Conservation (phyloP, 2,113 vertebrate genomes). For the Deroptyus accipitrinus region DNA sequence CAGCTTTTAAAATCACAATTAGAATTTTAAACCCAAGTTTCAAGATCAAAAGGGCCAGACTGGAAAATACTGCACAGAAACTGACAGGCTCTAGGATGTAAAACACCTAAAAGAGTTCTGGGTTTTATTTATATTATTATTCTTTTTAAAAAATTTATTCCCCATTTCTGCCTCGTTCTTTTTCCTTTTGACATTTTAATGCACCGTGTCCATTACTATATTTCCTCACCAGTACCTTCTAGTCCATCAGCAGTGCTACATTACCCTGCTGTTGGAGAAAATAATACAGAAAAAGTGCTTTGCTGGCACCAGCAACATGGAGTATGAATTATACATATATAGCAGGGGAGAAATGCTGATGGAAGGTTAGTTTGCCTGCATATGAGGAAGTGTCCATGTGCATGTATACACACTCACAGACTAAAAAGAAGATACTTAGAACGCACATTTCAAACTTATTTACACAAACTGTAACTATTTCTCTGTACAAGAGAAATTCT, state of each 20-base stretch:
- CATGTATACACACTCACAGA: neutral
- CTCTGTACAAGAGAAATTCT: neutral
- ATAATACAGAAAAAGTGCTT: slow-evolving; percentile 63
- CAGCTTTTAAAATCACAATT: slow-evolving; percentile 52
- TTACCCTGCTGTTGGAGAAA: slow-evolving; percentile 59
- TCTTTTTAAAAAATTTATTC: slow-evolving; percentile 54
- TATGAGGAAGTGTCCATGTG: neutral
- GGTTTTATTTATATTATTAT: slow-evolving; percentile 45
- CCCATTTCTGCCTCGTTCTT: slow-evolving; percentile 25
- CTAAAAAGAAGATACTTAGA: neutral
- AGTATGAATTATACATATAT: slow-evolving; percentile 83
- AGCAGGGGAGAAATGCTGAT: slow-evolving; percentile 49
- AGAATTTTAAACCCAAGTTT: slow-evolving; percentile 53
- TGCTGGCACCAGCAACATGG: slow-evolving; percentile 49
- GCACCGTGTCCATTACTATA: slow-evolving; percentile 59
- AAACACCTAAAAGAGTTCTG: neutral
- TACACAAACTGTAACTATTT: neutral
- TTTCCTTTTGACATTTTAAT: slow-evolving; percentile 68
- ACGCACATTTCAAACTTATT: neutral
- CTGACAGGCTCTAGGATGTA: neutral
- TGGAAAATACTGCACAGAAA: slow-evolving; percentile 3
- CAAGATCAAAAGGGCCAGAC: slow-evolving; percentile 48
- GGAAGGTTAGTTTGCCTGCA: neutral
- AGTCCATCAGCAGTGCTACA: slow-evolving; percentile 61
- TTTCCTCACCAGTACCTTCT: slow-evolving; percentile 64